phyloP scores from a whole-genome alignment of 1,140 invertebrate species.

The Drosophila rhopaloa region DNA sequence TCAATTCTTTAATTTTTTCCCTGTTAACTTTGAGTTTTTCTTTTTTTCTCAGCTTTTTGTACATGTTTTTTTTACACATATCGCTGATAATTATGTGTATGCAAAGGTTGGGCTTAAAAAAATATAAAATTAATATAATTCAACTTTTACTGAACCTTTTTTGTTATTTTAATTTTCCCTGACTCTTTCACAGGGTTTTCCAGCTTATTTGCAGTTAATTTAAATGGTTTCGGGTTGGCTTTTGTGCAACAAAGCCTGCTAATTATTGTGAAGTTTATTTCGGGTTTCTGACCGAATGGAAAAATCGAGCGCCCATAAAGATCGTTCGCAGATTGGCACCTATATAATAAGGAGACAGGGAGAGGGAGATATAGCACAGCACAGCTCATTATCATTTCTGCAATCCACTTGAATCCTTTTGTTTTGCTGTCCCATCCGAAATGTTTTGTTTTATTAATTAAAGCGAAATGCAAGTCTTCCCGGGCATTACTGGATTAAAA shows the following conservation, averaged over 20 bases:
- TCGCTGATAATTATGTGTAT: too few relatives aligned
- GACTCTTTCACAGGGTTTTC: conserved; percentile 10
- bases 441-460: conserved; percentile 63
- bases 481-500: conserved; percentile 61
- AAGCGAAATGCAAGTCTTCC: conserved; percentile 40
- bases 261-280: conserved; percentile 75
- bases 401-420: conserved; percentile 35
- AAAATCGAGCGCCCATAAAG: conserved; percentile 44
- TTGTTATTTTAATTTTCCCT: background rate
- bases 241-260: conserved; percentile 63
- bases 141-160: too few relatives aligned
- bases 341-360: conserved; percentile 7
- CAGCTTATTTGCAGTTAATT: conserved; percentile 70
- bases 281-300: conserved; percentile 16
- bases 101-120: too few relatives aligned
- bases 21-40: conserved; percentile 18
- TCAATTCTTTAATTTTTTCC: conserved; percentile 36
- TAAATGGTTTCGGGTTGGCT: conserved; percentile 32
- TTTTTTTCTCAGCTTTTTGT: conserved; percentile 11
- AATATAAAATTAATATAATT: too few relatives aligned
- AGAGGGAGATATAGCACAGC: conserved; percentile 2
- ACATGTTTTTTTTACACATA: background rate
- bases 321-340: conserved; percentile 12
- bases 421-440: conserved; percentile 34
- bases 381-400: conserved; percentile 47